These are phyloP conservation scores for Syritta pipiens DNA, from an alignment of 2,888 invertebrate genomes.

Conservation along the genomic window DNA sequence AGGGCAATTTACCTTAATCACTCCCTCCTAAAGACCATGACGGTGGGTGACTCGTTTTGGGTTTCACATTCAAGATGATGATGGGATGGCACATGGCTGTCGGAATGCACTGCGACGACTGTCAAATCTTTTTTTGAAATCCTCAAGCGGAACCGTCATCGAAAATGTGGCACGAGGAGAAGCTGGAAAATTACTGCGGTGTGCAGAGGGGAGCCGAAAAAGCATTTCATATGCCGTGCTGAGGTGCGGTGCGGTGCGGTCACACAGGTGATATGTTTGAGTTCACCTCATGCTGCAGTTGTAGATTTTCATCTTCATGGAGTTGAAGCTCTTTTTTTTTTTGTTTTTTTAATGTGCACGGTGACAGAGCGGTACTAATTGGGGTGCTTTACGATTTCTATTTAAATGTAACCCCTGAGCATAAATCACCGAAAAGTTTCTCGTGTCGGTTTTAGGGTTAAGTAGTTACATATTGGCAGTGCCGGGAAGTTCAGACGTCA, in stretches of 20 bases:
- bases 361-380: constrained; percentile 24
- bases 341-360: constrained; percentile 10
- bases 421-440: no score
- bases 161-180: constrained; percentile 38
- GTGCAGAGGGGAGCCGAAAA: background rate
- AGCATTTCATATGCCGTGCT: background rate
- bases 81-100: constrained; percentile 23
- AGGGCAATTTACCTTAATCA: constrained; percentile 59
- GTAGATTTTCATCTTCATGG: constrained; percentile 2
- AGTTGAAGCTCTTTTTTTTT: background rate
- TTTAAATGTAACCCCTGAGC: no score
- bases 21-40: constrained; percentile 56
- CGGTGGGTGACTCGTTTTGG: constrained; percentile 37
- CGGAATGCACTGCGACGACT: background rate
- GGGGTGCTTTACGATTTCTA: constrained; percentile 10
- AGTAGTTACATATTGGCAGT: no score
- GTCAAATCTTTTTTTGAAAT: constrained; percentile 36
- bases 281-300: constrained; percentile 15
- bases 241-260: background rate
- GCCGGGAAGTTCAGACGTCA: no score
- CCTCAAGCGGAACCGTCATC: constrained; percentile 39
- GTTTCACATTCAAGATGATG: constrained; percentile 1
- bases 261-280: constrained; percentile 9
- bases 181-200: constrained; percentile 18
- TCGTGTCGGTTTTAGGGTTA: no score